These are phyloP conservation scores for Drosophila pegasa DNA, from an alignment of 2,888 invertebrate genomes.

Conservation along the genomic window DNA sequence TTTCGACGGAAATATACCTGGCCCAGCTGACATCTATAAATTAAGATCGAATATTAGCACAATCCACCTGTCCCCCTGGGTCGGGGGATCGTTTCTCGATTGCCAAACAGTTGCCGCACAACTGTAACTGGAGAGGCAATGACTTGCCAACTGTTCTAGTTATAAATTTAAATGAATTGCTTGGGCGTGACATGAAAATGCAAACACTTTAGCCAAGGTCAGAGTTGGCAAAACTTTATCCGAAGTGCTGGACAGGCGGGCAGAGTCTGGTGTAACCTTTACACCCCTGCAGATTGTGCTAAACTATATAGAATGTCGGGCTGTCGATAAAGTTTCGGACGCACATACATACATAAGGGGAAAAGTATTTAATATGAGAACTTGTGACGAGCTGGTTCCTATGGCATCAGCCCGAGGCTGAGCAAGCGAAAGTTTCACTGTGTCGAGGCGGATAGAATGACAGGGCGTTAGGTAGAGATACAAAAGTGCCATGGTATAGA, in stretches of 20 bases:
- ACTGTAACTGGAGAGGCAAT: background rate
- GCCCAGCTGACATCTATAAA: background rate
- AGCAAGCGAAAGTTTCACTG: background rate
- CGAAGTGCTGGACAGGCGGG: background rate
- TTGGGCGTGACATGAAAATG: conserved; percentile 2
- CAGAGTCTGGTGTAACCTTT: background rate
- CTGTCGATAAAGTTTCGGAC: conserved; percentile 8
- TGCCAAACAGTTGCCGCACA: background rate
- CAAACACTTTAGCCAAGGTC: conserved; percentile 2
- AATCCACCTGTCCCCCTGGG: background rate
- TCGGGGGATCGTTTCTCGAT: background rate
- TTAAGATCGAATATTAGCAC: background rate
- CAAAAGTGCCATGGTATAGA: too few species aligned
- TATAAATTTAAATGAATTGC: conserved; percentile 13
- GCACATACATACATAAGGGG: background rate
- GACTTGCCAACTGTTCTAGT: conserved; percentile 6
- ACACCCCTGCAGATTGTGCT: background rate
- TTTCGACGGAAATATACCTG: background rate
- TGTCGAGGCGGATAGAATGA: too few species aligned
- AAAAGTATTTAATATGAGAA: conserved; percentile 2
- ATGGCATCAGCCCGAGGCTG: background rate
- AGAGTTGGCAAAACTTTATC: background rate
- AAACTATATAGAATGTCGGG: background rate
- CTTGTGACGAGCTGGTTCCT: background rate
- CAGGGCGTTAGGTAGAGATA: background rate